Percentiles rank a stretch among this genome's conserved stretches.
These are phyloP conservation scores for Ips nitidus DNA, from an alignment of 1,140 invertebrate genomes.

Conservation along the genomic window DNA sequence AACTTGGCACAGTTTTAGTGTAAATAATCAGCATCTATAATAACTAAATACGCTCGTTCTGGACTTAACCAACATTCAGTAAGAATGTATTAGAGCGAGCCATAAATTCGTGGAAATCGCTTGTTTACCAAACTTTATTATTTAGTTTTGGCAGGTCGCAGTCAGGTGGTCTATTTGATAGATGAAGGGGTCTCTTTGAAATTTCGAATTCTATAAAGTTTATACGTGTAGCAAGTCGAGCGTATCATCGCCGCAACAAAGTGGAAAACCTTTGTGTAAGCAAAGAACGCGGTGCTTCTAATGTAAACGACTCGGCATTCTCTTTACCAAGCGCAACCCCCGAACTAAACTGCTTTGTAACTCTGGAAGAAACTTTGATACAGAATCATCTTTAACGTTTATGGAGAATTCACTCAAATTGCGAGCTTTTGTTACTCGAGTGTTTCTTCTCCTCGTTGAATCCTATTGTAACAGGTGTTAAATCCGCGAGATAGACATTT, in stretches of 20 bases:
- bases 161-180: slow-evolving; percentile 27
- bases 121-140: slow-evolving; percentile 13
- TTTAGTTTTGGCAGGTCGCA: slow-evolving; percentile 14
- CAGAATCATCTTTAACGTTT: slow-evolving; percentile 32
- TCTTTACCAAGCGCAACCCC: slow-evolving; percentile 15
- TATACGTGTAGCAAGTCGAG: slow-evolving; percentile 34
- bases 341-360: slow-evolving; percentile 35
- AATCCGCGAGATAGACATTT: too few relatives aligned
- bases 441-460: too few relatives aligned
- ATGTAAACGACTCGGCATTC: slow-evolving; percentile 38
- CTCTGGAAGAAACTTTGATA: slow-evolving; percentile 36
- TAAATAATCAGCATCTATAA: too few relatives aligned
- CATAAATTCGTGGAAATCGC: background rate
- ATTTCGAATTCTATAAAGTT: slow-evolving; percentile 39
- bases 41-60: too few relatives aligned
- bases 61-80: too few relatives aligned
- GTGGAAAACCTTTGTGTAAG: slow-evolving; percentile 40
- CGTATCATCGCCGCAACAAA: slow-evolving; percentile 37
- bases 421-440: slow-evolving; percentile 2
- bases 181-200: slow-evolving; percentile 35
- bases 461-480: too few relatives aligned
- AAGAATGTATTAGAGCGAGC: background rate
- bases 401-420: slow-evolving; percentile 15
- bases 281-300: slow-evolving; percentile 33
- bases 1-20: too few relatives aligned